A percentile compares a stretch with the other conserved stretches of the same genome.
These are phyloP conservation scores for Oligia fasciuncula DNA, from an alignment of 2,888 invertebrate genomes.

Conservation along the genomic window DNA sequence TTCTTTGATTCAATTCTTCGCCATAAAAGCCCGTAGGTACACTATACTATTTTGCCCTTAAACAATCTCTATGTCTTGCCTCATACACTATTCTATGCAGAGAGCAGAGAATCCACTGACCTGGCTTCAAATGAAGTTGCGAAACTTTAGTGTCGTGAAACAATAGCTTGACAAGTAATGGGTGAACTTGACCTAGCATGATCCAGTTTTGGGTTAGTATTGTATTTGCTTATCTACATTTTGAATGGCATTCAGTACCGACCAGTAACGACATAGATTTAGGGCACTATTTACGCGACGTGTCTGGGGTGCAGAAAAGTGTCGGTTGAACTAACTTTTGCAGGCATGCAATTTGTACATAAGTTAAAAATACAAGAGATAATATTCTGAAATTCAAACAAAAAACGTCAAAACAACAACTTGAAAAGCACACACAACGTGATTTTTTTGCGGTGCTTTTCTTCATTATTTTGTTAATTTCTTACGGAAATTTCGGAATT, in stretches of 20 bases:
- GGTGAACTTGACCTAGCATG: slow-evolving; percentile 38
- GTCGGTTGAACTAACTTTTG: neutral
- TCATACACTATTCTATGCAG: slow-evolving; percentile 21
- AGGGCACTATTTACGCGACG: neutral
- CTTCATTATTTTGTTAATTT: neutral
- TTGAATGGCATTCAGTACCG: neutral
- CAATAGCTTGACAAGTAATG: slow-evolving; percentile 50
- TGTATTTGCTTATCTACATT: slow-evolving; percentile 33
- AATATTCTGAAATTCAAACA: neutral
- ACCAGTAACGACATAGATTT: slow-evolving; percentile 9
- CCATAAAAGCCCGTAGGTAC: neutral
- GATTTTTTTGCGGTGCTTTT: neutral
- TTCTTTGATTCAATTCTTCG: no score
- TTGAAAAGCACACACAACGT: neutral
- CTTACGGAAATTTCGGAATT: no score
- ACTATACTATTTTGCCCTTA: slow-evolving; percentile 29
- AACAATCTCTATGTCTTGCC: slow-evolving; percentile 24
- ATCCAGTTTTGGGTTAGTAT: slow-evolving; percentile 32
- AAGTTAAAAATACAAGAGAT: neutral
- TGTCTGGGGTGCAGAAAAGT: neutral
- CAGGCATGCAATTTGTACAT: neutral
- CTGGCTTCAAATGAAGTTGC: slow-evolving; percentile 30
- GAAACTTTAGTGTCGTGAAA: slow-evolving; percentile 40
- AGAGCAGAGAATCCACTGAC: slow-evolving; percentile 40
- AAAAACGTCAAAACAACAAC: neutral